Evolutionary conservation across 2,888 invertebrate species (phyloP).

Genomic region (Macropis europaea): DNA sequence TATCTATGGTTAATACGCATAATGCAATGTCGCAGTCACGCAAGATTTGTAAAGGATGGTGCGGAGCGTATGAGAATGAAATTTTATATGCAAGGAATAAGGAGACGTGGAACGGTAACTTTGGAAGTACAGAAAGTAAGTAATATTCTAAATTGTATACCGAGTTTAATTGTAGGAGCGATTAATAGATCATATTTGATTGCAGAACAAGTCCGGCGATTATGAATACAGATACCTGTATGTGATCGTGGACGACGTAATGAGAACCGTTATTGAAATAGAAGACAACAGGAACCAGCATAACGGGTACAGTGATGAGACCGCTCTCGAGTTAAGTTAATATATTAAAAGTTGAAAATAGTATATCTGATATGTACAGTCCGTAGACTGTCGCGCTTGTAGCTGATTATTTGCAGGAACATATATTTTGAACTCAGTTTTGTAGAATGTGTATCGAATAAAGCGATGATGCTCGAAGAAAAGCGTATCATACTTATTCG

Average conservation of each 20-base stretch:
- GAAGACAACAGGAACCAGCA: slow-evolving; percentile 85
- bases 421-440: slow-evolving; percentile 16
- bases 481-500: background rate
- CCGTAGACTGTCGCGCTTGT: background rate
- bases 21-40: slow-evolving; percentile 82
- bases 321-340: slow-evolving; percentile 10
- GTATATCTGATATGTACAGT: slow-evolving; percentile 4
- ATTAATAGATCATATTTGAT: slow-evolving; percentile 66
- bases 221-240: slow-evolving; percentile 92
- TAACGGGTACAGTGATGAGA: background rate
- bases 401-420: background rate
- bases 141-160: background rate
- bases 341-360: background rate
- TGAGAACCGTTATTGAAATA: slow-evolving; percentile 87
- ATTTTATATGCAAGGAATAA: slow-evolving; percentile 92
- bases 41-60: slow-evolving; percentile 88
- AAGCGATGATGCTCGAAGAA: background rate
- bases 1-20: background rate
- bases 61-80: slow-evolving; percentile 91
- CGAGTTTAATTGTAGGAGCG: background rate
- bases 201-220: slow-evolving; percentile 87
- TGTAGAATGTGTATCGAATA: slow-evolving; percentile 15
- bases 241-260: slow-evolving; percentile 90
- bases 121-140: slow-evolving; percentile 92
- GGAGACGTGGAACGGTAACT: slow-evolving; percentile 91